These are phyloP conservation scores for Aphidoletes aphidimyza DNA, from an alignment of 2,888 invertebrate genomes.

Conservation along the genomic window DNA sequence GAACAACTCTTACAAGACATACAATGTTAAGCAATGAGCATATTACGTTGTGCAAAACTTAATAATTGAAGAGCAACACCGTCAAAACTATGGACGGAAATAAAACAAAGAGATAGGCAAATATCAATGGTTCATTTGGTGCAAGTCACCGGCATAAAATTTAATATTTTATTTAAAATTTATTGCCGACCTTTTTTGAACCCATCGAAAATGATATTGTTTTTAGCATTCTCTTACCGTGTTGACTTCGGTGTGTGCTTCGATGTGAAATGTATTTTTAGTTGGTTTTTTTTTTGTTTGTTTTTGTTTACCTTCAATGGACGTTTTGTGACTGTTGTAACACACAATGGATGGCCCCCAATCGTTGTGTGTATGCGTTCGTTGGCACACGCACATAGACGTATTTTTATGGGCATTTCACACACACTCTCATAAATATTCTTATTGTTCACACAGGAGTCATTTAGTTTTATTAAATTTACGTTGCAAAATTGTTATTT, in stretches of 20 bases:
- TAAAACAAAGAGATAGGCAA: conserved; percentile 11
- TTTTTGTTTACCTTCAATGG: conserved; percentile 2
- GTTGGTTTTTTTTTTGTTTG: background rate
- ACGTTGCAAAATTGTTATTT: conserved; percentile 44
- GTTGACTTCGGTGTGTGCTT: background rate
- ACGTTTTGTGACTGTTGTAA: background rate
- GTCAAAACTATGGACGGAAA: background rate
- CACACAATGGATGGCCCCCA: background rate
- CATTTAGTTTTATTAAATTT: conserved; percentile 34
- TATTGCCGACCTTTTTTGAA: conserved; percentile 45
- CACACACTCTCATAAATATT: conserved; percentile 38
- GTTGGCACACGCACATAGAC: background rate
- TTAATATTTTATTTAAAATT: conserved; percentile 53
- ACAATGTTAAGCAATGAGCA: background rate
- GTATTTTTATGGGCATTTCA: conserved; percentile 15
- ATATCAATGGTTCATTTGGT: conserved; percentile 1
- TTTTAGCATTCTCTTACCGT: background rate
- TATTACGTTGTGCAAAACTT: background rate
- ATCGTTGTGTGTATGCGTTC: background rate
- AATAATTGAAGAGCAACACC: conserved; percentile 32
- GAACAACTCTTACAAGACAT: background rate
- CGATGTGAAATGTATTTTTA: background rate
- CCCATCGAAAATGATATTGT: conserved; percentile 12
- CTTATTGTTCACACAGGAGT: conserved; percentile 51
- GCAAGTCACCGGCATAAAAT: conserved; percentile 24